Percentiles rank a stretch among this genome's conserved stretches.
Conservation (phyloP, 2,797 vertebrate genomes). For the Etheostoma perlongum region DNA sequence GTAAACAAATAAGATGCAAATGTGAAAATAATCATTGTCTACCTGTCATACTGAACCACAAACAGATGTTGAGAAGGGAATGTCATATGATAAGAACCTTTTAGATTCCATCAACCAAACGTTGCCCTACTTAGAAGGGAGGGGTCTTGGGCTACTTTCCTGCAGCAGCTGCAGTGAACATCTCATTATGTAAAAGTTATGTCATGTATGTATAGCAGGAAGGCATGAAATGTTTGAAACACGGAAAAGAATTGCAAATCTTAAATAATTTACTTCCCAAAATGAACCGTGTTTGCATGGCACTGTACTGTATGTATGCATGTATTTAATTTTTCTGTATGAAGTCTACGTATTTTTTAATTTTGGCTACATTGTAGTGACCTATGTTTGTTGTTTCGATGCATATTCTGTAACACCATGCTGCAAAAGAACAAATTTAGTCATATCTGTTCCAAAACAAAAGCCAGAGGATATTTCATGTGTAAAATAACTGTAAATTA, state of each 20-base stretch:
- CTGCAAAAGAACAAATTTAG: conserved; percentile 74
- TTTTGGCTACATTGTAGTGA: conserved; percentile 72
- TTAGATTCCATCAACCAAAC: conserved; percentile 38
- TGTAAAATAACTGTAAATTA: conserved; percentile 86
- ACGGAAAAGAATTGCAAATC: conserved; percentile 79
- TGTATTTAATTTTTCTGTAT: conserved; percentile 81
- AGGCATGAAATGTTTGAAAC: conserved; percentile 82
- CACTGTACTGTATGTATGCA: conserved; percentile 86
- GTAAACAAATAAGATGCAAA: conserved; percentile 16
- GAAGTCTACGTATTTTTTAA: conserved; percentile 63
- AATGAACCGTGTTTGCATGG: conserved; percentile 85
- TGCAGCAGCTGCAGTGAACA: conserved; percentile 54
- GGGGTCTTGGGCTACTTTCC: conserved; percentile 24
- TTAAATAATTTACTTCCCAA: conserved; percentile 81
- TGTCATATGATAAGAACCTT: conserved; percentile 19
- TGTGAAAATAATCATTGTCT: conserved; percentile 11
- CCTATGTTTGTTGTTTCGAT: conserved; percentile 76
- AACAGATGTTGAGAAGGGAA: conserved; percentile 30
- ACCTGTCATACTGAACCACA: conserved; percentile 14
- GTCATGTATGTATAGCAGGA: conserved; percentile 80
- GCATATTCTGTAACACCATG: conserved; percentile 83
- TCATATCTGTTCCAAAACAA: conserved; percentile 76
- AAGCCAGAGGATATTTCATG: conserved; percentile 80
- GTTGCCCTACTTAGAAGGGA: conserved; percentile 44
- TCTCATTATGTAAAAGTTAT: conserved; percentile 75